Percentiles rank a stretch among this genome's conserved stretches.
Conservation (phyloP, 2,888 invertebrate species). For the Chymomyza amoena region DNA sequence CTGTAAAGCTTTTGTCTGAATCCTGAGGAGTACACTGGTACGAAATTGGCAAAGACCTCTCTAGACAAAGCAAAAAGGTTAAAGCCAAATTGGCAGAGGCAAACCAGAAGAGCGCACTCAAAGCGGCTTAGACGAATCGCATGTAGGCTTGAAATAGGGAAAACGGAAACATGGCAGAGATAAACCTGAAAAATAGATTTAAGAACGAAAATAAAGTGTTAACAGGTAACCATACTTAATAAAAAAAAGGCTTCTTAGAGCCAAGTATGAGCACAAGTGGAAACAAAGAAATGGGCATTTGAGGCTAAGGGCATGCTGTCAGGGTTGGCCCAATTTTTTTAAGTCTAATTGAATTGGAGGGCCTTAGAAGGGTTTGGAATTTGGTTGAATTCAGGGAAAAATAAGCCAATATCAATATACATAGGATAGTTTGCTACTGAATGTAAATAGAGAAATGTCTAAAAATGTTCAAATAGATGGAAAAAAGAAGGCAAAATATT, state of each 20-base stretch:
- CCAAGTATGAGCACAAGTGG: neutral
- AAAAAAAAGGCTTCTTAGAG: neutral
- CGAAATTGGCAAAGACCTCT: conserved; percentile 9
- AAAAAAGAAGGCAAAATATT: too few relatives aligned
- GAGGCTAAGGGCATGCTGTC: too few relatives aligned
- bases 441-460: too few relatives aligned
- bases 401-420: too few relatives aligned
- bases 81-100: neutral
- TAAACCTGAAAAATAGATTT: neutral
- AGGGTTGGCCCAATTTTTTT: too few relatives aligned
- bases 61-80: neutral
- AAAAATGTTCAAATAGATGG: too few relatives aligned
- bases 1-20: neutral
- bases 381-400: too few relatives aligned
- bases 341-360: too few relatives aligned
- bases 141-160: conserved; percentile 12
- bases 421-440: too few relatives aligned
- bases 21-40: conserved; percentile 8
- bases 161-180: neutral
- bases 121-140: conserved; percentile 51
- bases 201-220: neutral
- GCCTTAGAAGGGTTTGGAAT: too few relatives aligned
- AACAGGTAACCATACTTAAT: neutral
- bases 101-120: conserved; percentile 5
- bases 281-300: too few relatives aligned